Evolutionary conservation across 2,888 invertebrate genomes (phyloP), one percentile per base, ranked within the genome.

Genomic region (Eupithecia insigniata): DNA sequence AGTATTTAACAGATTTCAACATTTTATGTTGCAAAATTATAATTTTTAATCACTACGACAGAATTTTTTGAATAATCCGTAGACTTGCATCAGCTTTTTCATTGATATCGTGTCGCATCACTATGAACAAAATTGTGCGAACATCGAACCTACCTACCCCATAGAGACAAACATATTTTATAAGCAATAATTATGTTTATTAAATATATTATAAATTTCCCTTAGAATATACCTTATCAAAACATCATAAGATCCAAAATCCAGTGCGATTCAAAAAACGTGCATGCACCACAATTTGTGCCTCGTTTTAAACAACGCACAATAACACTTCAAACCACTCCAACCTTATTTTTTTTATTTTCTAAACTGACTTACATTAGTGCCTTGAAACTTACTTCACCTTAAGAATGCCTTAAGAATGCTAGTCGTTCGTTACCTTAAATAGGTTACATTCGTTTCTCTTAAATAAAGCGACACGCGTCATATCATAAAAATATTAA

Each of bases 181-280:
- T 55, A 55, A 55, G 55, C 55, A 26, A 26, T 55, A 12, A 55
- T 55, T 26, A 55, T 55, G 8, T 60, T 60, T 12, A 32, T 61
- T 61, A 22, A 36, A 58, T 68, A 64, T 62, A 70, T 46, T 66
- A 64, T 39, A 71, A 51, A 67, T 46, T 70, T 62, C 39, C 18
- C 72, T 66, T 70, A 72, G 62, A 69, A 67, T 73, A 70, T 43
- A 68, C 66, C 71, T 71, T 71, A 74, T 69, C 14, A 51, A 30
- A 74, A 72, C 67, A 32, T 67, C 74, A 74, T 72, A 74, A 74
- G 74, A 74, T 74, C 66, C 58, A 71, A 74, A 67, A 32, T 58
- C 71, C 70, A 71, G 65, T 68, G 64, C 71, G 30, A 64, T 34
- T 69, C 12, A 65, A 67, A 70, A 71, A 71, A 64, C 70, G 66